A percentile compares a stretch with the other conserved stretches of the same genome.
Conservation (phyloP, 2,113 vertebrate species). For the Electrona antarctica region DNA sequence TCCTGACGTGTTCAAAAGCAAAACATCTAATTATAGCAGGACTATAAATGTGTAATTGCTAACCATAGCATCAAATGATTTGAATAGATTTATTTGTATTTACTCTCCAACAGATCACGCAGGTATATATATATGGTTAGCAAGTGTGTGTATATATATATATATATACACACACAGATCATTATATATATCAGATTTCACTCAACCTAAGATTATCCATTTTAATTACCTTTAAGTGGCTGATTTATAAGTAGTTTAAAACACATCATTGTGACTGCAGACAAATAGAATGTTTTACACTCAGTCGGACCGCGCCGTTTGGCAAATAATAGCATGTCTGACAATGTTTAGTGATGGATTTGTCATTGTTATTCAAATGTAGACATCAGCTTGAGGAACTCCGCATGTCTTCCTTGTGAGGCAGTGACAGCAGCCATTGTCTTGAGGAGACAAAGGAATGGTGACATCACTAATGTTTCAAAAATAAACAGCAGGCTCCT, state of each 20-base stretch:
- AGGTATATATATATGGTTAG: too few relatives aligned
- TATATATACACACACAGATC: too few relatives aligned
- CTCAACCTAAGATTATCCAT: slow-evolving; percentile 50
- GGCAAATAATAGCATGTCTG: slow-evolving; percentile 45
- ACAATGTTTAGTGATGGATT: slow-evolving; percentile 39
- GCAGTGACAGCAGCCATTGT: slow-evolving; percentile 66
- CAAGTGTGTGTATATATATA: too few relatives aligned
- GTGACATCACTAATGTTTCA: slow-evolving; percentile 72
- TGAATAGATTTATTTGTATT: slow-evolving; percentile 26
- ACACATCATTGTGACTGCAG: slow-evolving; percentile 5
- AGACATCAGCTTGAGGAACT: slow-evolving; percentile 50
- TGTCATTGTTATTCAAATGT: slow-evolving; percentile 60
- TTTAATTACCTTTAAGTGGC: slow-evolving; percentile 59
- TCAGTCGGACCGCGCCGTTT: background rate
- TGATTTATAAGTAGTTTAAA: slow-evolving; percentile 61
- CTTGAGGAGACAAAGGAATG: slow-evolving; percentile 72
- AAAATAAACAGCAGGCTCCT: slow-evolving; percentile 69
- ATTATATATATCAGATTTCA: slow-evolving; percentile 31
- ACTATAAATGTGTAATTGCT: slow-evolving; percentile 30
- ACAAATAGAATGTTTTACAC: slow-evolving; percentile 7
- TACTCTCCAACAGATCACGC: slow-evolving; percentile 42
- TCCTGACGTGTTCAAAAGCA: slow-evolving; percentile 31
- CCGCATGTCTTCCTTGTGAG: slow-evolving; percentile 41
- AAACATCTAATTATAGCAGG: slow-evolving; percentile 38
- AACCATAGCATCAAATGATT: slow-evolving; percentile 32